Base-by-base conservation (phyloP, 2,888 invertebrate species). In the Tachina lurida region DNA sequence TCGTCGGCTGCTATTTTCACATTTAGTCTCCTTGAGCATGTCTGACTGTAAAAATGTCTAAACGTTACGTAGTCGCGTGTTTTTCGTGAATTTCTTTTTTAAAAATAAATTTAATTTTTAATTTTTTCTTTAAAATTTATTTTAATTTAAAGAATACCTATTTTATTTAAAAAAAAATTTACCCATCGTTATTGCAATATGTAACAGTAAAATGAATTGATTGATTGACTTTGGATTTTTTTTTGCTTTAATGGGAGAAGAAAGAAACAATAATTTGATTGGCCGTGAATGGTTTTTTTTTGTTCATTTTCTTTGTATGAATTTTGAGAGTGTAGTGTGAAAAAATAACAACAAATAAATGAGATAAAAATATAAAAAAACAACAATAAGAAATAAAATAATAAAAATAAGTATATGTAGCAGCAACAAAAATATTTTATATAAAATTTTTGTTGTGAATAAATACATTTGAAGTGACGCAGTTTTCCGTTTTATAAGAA, bases 21-120 rank as follows among this genome's bases (percentile, higher is more conserved):
- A 84, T 84, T 84, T 86, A 78, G 87, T 83, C 79, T 84, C 80
- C 91, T 91, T 91, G 91, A 89, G 89, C 89, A 89, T 89, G 91
- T 91, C 90, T 88, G 89, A 90, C 89, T 89, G 91, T 90, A 86
- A 90, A 91, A 91, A 91, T 91, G 91, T 91, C 88, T 89, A 68
- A 45, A 84, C 73, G 58, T 73, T 47, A 67, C 58, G 78, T 83
- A 22, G 89, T 80, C 89, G 89, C 90, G 89, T 90, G 79, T 81
- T 83, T 82, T 84, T 87, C 68, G 87, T 86, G 86, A 86, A 84
- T 77, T 81, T 81, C 10, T 86, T 62, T 86, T 62, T 74, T 79
- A 49, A 3, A 70, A 62, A 60, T n/a, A 22, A 62, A 60, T 70
- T 70, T 31, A 5, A 31, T 31, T 60, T 52, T 76, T 13, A 47